These are phyloP conservation scores for Drosophila diplacantha DNA, from an alignment of 2,888 invertebrate genomes.

Conservation along the genomic window DNA sequence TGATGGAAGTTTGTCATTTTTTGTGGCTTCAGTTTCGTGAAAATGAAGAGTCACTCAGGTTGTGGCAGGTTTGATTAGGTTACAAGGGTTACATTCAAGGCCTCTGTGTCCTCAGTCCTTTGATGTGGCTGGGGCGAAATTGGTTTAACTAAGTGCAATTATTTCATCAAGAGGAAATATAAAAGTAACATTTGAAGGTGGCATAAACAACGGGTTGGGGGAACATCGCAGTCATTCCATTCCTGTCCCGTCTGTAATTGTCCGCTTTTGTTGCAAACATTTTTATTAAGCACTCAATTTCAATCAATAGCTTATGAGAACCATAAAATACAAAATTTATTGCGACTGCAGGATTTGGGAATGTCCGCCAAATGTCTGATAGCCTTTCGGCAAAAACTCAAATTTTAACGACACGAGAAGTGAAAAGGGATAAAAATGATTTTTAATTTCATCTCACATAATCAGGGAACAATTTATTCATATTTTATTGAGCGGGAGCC, in stretches of 20 bases:
- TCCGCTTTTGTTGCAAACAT: not conserved
- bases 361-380: slow-evolving; percentile 18
- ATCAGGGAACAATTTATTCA: slow-evolving; percentile 45
- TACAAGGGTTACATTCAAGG: not conserved
- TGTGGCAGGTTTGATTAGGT: slow-evolving; percentile 7
- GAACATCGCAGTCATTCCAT: not conserved
- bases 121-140: not conserved
- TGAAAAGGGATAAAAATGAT: slow-evolving; percentile 10
- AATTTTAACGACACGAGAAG: slow-evolving; percentile 35
- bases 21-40: slow-evolving; percentile 10
- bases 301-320: slow-evolving; percentile 1
- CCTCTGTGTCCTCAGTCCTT: too few relatives aligned
- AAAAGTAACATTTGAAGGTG: not conserved
- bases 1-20: slow-evolving; percentile 8
- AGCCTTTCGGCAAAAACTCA: slow-evolving; percentile 5
- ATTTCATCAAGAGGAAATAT: too few relatives aligned
- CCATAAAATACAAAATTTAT: not conserved
- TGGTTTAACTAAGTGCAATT: not conserved
- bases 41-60: slow-evolving; percentile 4
- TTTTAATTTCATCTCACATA: slow-evolving; percentile 53
- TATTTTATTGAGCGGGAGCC: slow-evolving; percentile 45
- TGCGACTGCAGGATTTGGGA: not conserved
- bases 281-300: slow-evolving; percentile 4
- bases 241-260: not conserved
- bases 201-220: not conserved